Conservation (phyloP, 2,888 invertebrate species). For the Cynaeus angustus region DNA sequence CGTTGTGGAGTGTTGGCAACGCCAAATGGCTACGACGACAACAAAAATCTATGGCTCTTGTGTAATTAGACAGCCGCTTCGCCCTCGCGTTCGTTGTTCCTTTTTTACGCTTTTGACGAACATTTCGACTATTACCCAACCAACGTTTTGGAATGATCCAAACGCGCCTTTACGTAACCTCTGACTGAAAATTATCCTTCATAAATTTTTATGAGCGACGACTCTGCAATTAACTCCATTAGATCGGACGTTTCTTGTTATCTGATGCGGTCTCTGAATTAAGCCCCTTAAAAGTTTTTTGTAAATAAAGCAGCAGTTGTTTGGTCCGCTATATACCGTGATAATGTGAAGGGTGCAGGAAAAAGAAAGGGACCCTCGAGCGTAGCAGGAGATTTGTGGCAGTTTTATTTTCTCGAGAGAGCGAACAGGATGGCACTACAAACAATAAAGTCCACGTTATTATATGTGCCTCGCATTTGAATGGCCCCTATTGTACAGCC, state of each 20-base stretch:
- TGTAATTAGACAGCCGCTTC: constrained; percentile 17
- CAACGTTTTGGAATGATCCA: too few relatives aligned
- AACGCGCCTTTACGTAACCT: too few relatives aligned
- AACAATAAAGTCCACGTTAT: constrained; percentile 64
- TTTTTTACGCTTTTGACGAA: neutral
- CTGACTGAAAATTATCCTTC: neutral
- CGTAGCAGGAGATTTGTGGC: constrained; percentile 63
- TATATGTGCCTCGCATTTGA: constrained; percentile 62
- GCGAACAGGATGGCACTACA: constrained; percentile 63
- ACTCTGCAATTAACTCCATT: constrained; percentile 9
- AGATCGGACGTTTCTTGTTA: neutral
- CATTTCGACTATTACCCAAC: neutral
- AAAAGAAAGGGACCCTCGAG: constrained; percentile 57
- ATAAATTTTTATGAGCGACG: constrained; percentile 6
- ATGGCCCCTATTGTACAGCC: constrained; percentile 58
- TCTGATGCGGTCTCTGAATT: constrained; percentile 27
- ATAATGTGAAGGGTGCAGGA: constrained; percentile 60
- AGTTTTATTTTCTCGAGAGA: constrained; percentile 65
- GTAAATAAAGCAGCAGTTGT: constrained; percentile 61
- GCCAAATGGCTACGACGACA: constrained; percentile 22
- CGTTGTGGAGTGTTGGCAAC: constrained; percentile 19
- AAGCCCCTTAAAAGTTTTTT: constrained; percentile 56
- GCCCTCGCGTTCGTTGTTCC: constrained; percentile 2
- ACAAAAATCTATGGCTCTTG: constrained; percentile 27
- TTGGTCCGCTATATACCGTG: constrained; percentile 55